Evolutionary conservation across 2,797 vertebrate genomes (phyloP).

Genomic region (Podarcis lilfordi): DNA sequence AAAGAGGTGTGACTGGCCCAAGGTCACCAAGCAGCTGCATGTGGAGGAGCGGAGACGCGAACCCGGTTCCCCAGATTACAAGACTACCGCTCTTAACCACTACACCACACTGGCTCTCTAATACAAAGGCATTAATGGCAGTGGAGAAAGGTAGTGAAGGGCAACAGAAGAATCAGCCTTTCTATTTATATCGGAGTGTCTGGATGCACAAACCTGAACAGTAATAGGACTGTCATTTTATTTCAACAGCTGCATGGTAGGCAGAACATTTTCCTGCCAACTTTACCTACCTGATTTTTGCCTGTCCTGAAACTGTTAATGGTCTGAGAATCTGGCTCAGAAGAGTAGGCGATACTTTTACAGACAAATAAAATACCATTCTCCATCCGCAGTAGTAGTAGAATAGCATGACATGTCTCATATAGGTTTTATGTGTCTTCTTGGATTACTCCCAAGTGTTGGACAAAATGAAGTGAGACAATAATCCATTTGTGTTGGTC

Average conservation of each 20-base stretch:
- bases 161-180: no score
- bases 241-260: no score
- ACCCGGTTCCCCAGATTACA: no score
- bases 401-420: not conserved
- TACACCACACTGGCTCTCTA: no score
- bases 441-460: not conserved
- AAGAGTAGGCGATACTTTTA: not conserved
- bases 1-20: no score
- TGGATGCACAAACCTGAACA: not conserved
- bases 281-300: not conserved
- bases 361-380: not conserved
- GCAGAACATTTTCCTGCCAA: not conserved
- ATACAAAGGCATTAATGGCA: not conserved
- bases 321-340: not conserved
- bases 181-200: not conserved
- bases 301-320: not conserved
- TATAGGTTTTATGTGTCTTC: not conserved
- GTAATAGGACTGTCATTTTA: not conserved
- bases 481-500: not conserved
- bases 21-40: no score
- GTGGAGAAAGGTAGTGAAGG: not conserved
- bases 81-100: no score
- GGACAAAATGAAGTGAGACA: not conserved
- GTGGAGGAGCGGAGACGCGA: no score
- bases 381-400: not conserved